phyloP scores from a whole-genome alignment of 2,888 invertebrate species.

The Hesperia comma region DNA sequence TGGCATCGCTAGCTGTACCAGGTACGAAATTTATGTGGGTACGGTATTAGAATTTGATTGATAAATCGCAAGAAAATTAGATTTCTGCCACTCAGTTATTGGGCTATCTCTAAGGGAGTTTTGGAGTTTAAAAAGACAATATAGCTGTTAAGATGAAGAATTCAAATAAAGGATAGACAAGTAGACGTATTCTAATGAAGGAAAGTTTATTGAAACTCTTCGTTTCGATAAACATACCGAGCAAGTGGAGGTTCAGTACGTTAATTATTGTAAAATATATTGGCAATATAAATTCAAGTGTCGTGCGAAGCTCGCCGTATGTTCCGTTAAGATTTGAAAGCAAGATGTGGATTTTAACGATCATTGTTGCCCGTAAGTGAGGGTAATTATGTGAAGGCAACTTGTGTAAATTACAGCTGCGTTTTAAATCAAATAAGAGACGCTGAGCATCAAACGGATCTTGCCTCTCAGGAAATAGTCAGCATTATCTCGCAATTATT shows the following conservation, averaged over 20 bases:
- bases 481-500: neutral
- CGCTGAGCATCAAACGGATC: conserved; percentile 17
- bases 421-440: conserved; percentile 42
- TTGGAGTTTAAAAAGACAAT: neutral
- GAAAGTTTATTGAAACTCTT: conserved; percentile 21
- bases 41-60: neutral
- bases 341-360: conserved; percentile 45
- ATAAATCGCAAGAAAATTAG: neutral
- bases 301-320: conserved; percentile 32
- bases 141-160: neutral
- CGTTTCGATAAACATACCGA: conserved; percentile 28
- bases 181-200: conserved; percentile 26
- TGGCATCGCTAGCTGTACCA: neutral
- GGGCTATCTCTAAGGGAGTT: too few relatives aligned
- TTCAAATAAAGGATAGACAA: neutral
- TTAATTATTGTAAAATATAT: conserved; percentile 35
- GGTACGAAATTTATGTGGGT: conserved; percentile 1
- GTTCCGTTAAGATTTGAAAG: conserved; percentile 47
- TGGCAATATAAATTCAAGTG: conserved; percentile 35
- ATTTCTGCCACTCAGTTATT: too few relatives aligned
- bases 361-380: conserved; percentile 44
- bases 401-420: conserved; percentile 44
- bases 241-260: conserved; percentile 13
- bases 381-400: conserved; percentile 47
- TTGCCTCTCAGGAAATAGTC: conserved; percentile 12